Evolutionary conservation across 2,888 invertebrate species (phyloP).

Genomic region (Cerastoderma edule): DNA sequence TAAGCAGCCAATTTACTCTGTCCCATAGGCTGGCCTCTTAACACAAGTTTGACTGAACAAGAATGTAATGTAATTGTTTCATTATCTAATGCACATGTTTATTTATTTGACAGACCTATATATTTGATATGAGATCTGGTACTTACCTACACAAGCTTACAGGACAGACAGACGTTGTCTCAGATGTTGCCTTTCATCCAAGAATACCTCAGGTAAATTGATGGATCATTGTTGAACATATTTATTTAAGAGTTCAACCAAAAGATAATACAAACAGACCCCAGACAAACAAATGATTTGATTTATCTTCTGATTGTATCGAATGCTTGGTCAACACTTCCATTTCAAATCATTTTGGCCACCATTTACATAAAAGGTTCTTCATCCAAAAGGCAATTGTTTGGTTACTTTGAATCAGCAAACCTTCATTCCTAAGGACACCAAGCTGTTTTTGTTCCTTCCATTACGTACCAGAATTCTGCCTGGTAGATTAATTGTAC

Average conservation of each 20-base stretch:
- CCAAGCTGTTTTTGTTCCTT: too few species aligned
- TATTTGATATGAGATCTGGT: conserved; percentile 81
- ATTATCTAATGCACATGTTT: too few species aligned
- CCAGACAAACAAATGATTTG: background rate
- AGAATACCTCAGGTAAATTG: conserved; percentile 66
- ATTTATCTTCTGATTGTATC: too few species aligned
- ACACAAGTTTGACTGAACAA: too few species aligned
- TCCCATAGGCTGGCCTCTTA: too few species aligned
- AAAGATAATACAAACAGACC: background rate
- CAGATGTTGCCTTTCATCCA: conserved; percentile 81
- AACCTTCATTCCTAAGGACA: too few species aligned
- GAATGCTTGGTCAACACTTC: too few species aligned
- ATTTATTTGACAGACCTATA: conserved; percentile 74
- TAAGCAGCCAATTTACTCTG: too few species aligned
- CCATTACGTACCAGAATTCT: too few species aligned
- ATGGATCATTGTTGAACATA: background rate
- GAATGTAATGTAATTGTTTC: too few species aligned
- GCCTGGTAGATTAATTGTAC: too few species aligned
- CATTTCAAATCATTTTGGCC: too few species aligned
- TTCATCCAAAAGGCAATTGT: background rate
- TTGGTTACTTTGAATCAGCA: conserved; percentile 11
- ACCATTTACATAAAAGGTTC: background rate
- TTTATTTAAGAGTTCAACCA: background rate
- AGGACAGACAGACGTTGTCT: conserved; percentile 81
- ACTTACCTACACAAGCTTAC: conserved; percentile 79